Evolutionary conservation across 2,113 vertebrate species (phyloP).

Genomic region (Podarcis cretensis): DNA sequence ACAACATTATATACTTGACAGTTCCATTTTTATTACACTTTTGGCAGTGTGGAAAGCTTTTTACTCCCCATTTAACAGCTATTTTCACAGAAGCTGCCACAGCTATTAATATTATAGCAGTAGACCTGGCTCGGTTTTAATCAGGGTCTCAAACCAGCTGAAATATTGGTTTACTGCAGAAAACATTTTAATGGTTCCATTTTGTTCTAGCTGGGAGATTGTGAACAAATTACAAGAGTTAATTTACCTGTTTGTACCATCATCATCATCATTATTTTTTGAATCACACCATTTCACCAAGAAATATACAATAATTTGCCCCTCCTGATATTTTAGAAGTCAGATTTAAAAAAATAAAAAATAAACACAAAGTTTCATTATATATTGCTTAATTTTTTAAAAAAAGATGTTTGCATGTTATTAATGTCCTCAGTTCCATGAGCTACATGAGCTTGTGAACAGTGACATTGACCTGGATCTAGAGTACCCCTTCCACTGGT

Average conservation of each 20-base stretch:
- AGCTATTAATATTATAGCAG: conserved; percentile 35
- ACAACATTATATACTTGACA: conserved; percentile 51
- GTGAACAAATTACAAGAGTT: neutral
- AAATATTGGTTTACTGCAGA: neutral
- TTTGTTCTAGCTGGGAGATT: conserved; percentile 8
- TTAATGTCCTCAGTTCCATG: neutral
- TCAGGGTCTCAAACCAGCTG: conserved; percentile 28
- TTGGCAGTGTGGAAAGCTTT: conserved; percentile 61
- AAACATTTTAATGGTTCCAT: conserved; percentile 2
- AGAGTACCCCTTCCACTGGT: neutral
- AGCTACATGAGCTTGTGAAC: neutral
- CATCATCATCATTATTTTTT: neutral
- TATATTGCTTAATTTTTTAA: neutral
- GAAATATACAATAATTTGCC: neutral
- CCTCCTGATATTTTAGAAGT: neutral
- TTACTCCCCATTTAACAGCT: conserved; percentile 67
- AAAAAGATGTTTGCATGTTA: neutral
- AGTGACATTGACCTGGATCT: neutral
- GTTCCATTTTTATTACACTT: conserved; percentile 64
- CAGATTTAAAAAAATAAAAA: too few relatives aligned
- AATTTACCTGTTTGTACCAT: neutral
- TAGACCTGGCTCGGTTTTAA: conserved; percentile 56
- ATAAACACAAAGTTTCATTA: neutral
- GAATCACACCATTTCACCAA: neutral
- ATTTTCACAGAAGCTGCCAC: conserved; percentile 59